These are phyloP conservation scores for Poecilus cupreus DNA, from an alignment of 2,888 invertebrate genomes.

Conservation along the genomic window DNA sequence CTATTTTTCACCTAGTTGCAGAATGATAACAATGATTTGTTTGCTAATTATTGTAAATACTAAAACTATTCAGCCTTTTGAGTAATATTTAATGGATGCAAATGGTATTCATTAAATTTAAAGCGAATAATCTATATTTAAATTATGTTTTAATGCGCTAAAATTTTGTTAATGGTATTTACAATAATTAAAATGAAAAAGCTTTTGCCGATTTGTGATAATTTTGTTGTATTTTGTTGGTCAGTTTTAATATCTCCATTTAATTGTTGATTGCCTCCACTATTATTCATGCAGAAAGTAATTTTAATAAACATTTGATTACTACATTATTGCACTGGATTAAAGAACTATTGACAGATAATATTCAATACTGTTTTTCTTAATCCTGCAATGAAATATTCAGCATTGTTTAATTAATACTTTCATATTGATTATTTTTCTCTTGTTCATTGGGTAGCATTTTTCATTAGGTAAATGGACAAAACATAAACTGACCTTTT, in stretches of 20 bases:
- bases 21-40: slow-evolving; percentile 18
- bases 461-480: neutral
- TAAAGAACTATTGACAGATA: neutral
- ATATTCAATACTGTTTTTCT: slow-evolving; percentile 3
- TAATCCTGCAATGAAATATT: neutral
- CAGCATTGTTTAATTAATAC: neutral
- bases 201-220: slow-evolving; percentile 36
- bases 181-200: slow-evolving; percentile 39
- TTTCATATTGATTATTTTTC: neutral
- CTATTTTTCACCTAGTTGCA: slow-evolving; percentile 25
- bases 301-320: slow-evolving; percentile 25
- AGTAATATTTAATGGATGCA: slow-evolving; percentile 9
- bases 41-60: slow-evolving; percentile 20
- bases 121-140: slow-evolving; percentile 26
- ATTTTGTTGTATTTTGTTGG: slow-evolving; percentile 3
- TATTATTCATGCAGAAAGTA: slow-evolving; percentile 20
- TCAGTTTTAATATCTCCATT: slow-evolving; percentile 29
- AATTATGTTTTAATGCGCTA: slow-evolving; percentile 21
- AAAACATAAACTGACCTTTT: neutral
- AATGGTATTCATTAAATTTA: slow-evolving; percentile 16
- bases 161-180: slow-evolving; percentile 37
- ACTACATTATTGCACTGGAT: neutral
- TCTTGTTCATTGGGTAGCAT: too few relatives aligned
- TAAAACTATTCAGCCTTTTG: neutral
- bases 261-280: slow-evolving; percentile 13